Conservation (phyloP, 2,113 vertebrate genomes). For the Tragulus kanchil region DNA sequence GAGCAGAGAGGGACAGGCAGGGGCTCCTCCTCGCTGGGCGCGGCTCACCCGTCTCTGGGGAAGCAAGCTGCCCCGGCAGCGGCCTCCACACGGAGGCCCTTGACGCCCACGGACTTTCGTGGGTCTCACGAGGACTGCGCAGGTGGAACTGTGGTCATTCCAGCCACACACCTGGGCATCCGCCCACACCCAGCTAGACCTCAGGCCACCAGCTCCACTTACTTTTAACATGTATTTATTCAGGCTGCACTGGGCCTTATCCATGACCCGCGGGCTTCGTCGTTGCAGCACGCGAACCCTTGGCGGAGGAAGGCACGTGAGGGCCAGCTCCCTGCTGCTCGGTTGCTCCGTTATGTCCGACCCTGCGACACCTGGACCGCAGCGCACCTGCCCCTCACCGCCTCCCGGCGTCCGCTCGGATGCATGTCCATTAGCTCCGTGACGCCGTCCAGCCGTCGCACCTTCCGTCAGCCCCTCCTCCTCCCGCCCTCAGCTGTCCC, state of each 20-base stretch:
- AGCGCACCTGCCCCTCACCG: no score
- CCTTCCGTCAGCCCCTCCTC: no score
- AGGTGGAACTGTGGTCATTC: accelerated
- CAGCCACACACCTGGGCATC: accelerated
- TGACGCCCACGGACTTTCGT: accelerated
- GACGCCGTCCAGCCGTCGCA: no score
- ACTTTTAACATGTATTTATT: not conserved
- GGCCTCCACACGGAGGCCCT: accelerated
- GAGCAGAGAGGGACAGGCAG: not conserved
- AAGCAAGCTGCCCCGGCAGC: accelerated
- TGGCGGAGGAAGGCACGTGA: no score
- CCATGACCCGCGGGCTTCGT: not conserved
- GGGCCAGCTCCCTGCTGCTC: not conserved
- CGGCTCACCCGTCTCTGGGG: accelerated
- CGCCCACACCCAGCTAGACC: accelerated
- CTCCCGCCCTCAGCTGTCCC: no score
- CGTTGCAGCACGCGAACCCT: not conserved
- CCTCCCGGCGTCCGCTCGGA: no score
- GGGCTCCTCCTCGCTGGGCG: accelerated
- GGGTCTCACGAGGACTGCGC: accelerated
- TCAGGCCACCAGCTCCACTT: accelerated
- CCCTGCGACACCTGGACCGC: no score
- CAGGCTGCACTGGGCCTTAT: not conserved
- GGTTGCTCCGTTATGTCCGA: no score
- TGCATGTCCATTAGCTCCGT: no score